A percentile compares a stretch with the other conserved stretches of the same genome.
Evolutionary conservation across 2,888 invertebrate species (phyloP).

Genomic region (Creontiades dilutus): DNA sequence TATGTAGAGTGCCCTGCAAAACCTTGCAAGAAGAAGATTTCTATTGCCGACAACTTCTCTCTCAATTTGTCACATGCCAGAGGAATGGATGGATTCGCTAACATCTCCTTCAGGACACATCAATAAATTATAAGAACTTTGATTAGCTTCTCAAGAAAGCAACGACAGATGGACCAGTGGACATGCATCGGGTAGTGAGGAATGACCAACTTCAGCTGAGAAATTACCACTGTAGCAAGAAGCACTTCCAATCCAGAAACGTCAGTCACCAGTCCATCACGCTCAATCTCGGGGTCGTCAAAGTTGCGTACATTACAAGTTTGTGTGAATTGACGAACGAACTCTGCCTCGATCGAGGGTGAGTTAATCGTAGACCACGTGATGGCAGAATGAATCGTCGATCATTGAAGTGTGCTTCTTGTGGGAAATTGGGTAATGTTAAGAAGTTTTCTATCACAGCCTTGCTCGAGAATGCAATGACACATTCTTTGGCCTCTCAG

Average conservation of each 20-base stretch:
- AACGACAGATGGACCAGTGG: neutral
- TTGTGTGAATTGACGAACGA: conserved; percentile 45
- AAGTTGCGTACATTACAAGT: conserved; percentile 23
- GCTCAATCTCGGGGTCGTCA: neutral
- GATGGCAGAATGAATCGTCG: conserved; percentile 52
- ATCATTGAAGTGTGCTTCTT: conserved; percentile 54
- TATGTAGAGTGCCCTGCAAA: conserved; percentile 41
- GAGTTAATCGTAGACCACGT: conserved; percentile 60
- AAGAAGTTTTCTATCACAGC: neutral
- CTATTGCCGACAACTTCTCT: conserved; percentile 33
- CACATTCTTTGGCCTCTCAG: conserved; percentile 2
- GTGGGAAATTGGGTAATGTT: conserved; percentile 61
- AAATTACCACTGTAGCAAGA: neutral
- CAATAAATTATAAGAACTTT: conserved; percentile 23
- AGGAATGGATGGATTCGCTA: conserved; percentile 24
- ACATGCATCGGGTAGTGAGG: neutral
- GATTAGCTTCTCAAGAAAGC: conserved; percentile 34
- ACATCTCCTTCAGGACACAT: conserved; percentile 17
- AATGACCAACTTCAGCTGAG: neutral
- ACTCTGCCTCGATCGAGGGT: conserved; percentile 61
- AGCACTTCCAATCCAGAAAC: conserved; percentile 28
- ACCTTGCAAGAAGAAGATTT: conserved; percentile 13
- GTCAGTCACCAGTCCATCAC: neutral
- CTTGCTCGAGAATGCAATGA: neutral
- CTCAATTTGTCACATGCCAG: conserved; percentile 40